Evolutionary conservation across 2,888 invertebrate species (phyloP).

Genomic region (Digitonthophagus gazella): DNA sequence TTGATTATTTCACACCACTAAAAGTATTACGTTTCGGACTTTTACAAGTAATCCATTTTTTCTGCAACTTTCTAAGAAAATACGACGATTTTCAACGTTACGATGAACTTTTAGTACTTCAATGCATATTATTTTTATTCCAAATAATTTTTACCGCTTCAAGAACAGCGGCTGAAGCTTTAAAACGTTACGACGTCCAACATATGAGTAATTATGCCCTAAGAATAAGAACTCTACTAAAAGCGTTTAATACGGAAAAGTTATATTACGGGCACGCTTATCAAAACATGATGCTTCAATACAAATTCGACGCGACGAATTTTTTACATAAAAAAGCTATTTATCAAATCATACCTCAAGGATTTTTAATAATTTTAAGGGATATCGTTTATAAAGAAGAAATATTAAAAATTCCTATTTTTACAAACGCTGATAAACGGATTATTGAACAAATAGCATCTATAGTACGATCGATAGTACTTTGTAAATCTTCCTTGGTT

Average conservation of each 20-base stretch:
- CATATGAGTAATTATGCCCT: constrained; percentile 18
- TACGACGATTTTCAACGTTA: not conserved
- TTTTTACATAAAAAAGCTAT: constrained; percentile 15
- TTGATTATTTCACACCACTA: not conserved
- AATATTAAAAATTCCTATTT: constrained; percentile 14
- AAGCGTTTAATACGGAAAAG: constrained; percentile 10
- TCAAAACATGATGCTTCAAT: constrained; percentile 3
- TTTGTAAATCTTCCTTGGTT: constrained; percentile 33
- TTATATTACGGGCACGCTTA: constrained; percentile 6
- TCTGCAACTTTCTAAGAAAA: not conserved
- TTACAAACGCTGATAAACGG: constrained; percentile 15
- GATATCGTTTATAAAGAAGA: not conserved
- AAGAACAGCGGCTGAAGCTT: constrained; percentile 20
- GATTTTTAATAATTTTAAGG: not conserved
- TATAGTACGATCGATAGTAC: not conserved
- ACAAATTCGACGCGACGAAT: constrained; percentile 6
- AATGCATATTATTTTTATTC: constrained; percentile 1
- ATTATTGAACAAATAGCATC: constrained; percentile 18
- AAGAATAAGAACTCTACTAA: constrained; percentile 11
- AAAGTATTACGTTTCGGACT: not conserved
- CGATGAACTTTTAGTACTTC: not conserved
- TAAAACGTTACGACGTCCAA: constrained; percentile 16
- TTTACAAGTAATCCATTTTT: not conserved
- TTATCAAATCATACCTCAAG: constrained; percentile 21
- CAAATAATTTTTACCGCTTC: constrained; percentile 9